Evolutionary conservation across 2,888 invertebrate species (phyloP), one percentile per base, ranked within the genome.

Genomic region (Archips xylosteana): DNA sequence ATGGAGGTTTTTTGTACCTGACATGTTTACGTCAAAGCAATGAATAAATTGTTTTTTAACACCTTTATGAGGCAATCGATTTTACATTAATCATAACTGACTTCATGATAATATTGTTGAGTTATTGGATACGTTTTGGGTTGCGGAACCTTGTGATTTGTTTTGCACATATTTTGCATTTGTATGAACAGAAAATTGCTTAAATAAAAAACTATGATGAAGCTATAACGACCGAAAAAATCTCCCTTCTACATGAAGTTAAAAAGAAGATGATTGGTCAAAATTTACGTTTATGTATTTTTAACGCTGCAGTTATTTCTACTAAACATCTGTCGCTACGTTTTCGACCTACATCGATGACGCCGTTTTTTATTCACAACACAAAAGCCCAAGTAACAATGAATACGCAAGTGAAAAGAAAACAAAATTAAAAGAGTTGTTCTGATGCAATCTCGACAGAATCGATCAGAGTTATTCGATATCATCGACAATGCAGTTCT

Each of bases 301-400:
- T 36, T 36, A 36, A 36, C 32, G 4, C 32, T 32, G 32, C 10
- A 34, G 32, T 57, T 23, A 32, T 57, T 32, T 47, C 34, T 68
- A n/a, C 63, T 2, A n/a, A 68, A 73, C 63, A 64, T 32, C 73
- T 69, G 68, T 73, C 36, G 12, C 54, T 63, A 59, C 71, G 47
- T 65, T 49, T 62, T 47, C 65, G 87, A 88, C 88, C 89, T 82
- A 85, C 89, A 79, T 82, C 83, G 83, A 84, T 78, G 85, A 81
- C 76, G 75, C 79, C 65, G 51, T 78, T 78, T 79, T 83, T 86
- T 85, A 87, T 85, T 86, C 88, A 87, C 83, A 85, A 87, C 87
- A 86, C 89, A 84, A 87, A 89, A 82, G 88, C 89, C 87, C 87
- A 85, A 88, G 86, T 84, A 85, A 83, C 84, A 84, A 78, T 82